A percentile compares a stretch with the other conserved stretches of the same genome.
Evolutionary conservation across 53 echinoderm and acorn worm genomes (phyloP).

Genomic region (Pentamera pediparva): DNA sequence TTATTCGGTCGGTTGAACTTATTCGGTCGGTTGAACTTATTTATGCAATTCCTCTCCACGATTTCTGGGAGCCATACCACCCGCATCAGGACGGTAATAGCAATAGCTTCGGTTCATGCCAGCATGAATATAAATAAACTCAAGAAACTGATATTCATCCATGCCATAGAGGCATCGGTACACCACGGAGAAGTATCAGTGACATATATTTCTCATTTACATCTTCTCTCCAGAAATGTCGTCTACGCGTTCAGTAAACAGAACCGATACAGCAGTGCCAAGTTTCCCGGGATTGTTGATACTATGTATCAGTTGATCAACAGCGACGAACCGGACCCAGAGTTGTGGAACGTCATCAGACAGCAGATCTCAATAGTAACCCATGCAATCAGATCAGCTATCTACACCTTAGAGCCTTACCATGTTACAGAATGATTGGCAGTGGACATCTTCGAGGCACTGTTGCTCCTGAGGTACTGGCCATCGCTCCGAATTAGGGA

Average conservation of each 20-base stretch:
- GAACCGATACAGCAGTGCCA: conserved; percentile 4
- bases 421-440: conserved; percentile 22
- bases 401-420: neutral
- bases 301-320: neutral
- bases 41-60: no score
- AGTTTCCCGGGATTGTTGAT: conserved; percentile 29
- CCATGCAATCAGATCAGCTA: conserved; percentile 20
- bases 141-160: no score
- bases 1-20: no score
- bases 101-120: no score
- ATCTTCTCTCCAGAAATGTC: neutral
- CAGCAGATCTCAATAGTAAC: conserved; percentile 6
- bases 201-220: neutral
- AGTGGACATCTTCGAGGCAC: no score
- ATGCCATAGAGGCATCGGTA: no score
- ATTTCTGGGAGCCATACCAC: no score
- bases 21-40: no score
- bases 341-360: conserved; percentile 1
- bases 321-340: neutral
- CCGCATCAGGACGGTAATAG: no score
- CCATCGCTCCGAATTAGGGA: no score
- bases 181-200: neutral
- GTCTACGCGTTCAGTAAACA: conserved; percentile 18
- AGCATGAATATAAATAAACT: no score
- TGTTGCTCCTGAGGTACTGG: no score